A percentile compares a stretch with the other conserved stretches of the same genome.
Conservation (phyloP, 1,140 invertebrate species). For the Lucilia sericata region DNA sequence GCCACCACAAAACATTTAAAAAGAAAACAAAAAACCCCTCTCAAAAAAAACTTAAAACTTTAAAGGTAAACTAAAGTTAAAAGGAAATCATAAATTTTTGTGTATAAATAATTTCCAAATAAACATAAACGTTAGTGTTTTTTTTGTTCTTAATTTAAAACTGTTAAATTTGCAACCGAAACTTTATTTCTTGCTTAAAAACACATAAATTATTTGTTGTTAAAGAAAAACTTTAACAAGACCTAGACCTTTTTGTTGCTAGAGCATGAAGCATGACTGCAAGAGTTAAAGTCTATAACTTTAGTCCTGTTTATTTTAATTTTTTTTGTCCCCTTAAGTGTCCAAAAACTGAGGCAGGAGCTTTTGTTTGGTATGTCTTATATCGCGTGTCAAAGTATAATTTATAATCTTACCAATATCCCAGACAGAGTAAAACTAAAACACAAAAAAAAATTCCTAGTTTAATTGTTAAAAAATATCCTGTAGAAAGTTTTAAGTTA, state of each 20-base stretch:
- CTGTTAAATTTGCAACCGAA: not conserved
- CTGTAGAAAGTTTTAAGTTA: not conserved
- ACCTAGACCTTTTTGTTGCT: slow-evolving; percentile 13
- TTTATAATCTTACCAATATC: slow-evolving; percentile 14
- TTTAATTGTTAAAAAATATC: slow-evolving; percentile 12
- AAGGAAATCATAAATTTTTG: too few relatives aligned
- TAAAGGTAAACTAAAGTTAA: too few relatives aligned
- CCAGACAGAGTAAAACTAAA: not conserved
- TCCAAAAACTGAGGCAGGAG: not conserved
- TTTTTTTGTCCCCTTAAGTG: not conserved
- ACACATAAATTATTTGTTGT: not conserved
- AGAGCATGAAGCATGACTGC: slow-evolving; percentile 20
- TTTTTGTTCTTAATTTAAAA: too few relatives aligned
- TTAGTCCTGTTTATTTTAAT: not conserved
- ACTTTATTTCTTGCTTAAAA: not conserved
- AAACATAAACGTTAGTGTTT: too few relatives aligned
- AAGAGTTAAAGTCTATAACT: not conserved
- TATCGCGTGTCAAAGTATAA: slow-evolving; percentile 29
- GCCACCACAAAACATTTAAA: not conserved
- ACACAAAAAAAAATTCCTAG: not conserved
- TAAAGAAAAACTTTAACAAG: not conserved
- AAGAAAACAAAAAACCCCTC: not conserved
- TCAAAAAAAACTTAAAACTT: not conserved
- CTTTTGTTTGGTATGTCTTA: not conserved
- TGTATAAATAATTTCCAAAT: too few relatives aligned